A percentile compares a stretch with the other conserved stretches of the same genome.
These are phyloP conservation scores for Acrossocheilus fasciatus DNA, from an alignment of 2,797 vertebrate genomes.

Conservation along the genomic window DNA sequence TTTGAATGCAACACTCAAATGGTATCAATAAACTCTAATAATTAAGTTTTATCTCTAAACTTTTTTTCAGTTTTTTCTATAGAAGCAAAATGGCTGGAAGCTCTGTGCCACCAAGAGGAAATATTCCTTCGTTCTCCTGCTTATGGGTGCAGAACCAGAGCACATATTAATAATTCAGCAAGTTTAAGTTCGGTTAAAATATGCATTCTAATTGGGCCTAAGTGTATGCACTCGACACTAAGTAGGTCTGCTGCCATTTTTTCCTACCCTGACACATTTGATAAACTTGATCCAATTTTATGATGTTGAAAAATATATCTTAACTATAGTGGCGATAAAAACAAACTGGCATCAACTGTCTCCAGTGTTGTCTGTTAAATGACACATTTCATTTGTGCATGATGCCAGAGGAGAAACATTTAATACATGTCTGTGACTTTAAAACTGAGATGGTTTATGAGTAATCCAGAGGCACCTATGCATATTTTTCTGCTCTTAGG, in stretches of 20 bases:
- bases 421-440: not conserved
- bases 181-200: conserved; percentile 77
- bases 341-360: not conserved
- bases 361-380: not conserved
- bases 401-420: not conserved
- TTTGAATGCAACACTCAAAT: not conserved
- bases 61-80: not conserved
- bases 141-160: conserved; percentile 52
- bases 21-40: not conserved
- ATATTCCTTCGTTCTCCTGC: conserved; percentile 4
- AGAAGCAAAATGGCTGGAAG: conserved; percentile 47
- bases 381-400: not conserved
- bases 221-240: conserved; percentile 68
- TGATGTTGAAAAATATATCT: conserved; percentile 5
- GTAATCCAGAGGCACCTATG: not conserved
- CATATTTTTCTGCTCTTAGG: not conserved
- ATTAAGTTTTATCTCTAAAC: conserved; percentile 1
- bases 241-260: conserved; percentile 66
- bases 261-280: conserved; percentile 67
- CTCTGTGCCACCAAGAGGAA: conserved; percentile 72
- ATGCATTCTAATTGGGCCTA: conserved; percentile 78
- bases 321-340: not conserved
- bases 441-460: not conserved
- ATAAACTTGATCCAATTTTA: conserved; percentile 54
- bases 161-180: conserved; percentile 75